Evolutionary conservation across 2,797 vertebrate genomes (phyloP).

Genomic region (Enteromius trimaculatus): DNA sequence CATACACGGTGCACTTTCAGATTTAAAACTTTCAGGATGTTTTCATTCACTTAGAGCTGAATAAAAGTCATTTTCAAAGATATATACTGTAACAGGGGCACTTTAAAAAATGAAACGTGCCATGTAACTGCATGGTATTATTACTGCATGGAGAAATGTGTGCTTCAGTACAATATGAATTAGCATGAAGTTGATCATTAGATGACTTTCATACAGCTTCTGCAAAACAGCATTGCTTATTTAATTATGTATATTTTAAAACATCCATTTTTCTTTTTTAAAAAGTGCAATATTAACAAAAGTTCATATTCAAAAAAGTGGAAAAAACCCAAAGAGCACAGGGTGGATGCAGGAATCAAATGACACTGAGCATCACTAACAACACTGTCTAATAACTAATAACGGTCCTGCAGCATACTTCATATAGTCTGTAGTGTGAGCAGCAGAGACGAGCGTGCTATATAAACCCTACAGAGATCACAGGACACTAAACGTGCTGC

Average conservation of each 20-base stretch:
- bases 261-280: neutral
- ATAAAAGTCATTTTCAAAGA: no score
- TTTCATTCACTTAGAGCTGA: no score
- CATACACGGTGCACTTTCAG: no score
- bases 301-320: neutral
- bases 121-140: neutral
- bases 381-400: neutral
- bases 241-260: neutral
- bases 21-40: no score
- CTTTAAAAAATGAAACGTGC: neutral
- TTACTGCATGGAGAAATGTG: no score
- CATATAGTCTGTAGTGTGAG: neutral
- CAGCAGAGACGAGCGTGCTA: conserved; percentile 4
- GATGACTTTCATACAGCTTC: neutral
- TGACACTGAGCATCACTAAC: neutral
- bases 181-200: neutral
- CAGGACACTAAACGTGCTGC: neutral
- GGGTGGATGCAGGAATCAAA: neutral
- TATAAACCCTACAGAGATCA: conserved; percentile 2
- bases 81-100: no score
- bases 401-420: conserved; percentile 19
- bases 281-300: neutral
- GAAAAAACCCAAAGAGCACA: neutral
- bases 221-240: neutral
- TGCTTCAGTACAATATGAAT: neutral